Evolutionary conservation across 2,888 invertebrate species (phyloP).

Genomic region (Heteromyza rotundicornis): DNA sequence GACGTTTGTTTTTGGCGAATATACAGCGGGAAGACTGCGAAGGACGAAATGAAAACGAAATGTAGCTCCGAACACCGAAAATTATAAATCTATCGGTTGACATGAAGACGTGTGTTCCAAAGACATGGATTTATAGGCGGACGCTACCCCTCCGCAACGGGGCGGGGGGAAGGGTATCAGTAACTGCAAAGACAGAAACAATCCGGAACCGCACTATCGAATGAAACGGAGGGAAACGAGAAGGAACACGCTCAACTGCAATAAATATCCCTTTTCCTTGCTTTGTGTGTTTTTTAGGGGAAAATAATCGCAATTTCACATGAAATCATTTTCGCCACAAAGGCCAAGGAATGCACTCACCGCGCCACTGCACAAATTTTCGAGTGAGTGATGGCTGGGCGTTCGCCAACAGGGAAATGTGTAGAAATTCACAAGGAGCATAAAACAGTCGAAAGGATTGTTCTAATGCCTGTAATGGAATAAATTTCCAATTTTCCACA

Average conservation of each 20-base stretch:
- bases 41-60: conserved; percentile 18
- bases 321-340: conserved; percentile 56
- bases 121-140: conserved; percentile 55
- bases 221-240: not conserved
- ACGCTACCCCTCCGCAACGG: conserved; percentile 46
- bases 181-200: conserved; percentile 8
- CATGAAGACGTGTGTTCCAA: conserved; percentile 50
- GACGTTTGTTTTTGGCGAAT: conserved; percentile 31
- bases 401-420: not conserved
- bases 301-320: conserved; percentile 59
- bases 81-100: conserved; percentile 58
- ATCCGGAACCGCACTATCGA: not conserved
- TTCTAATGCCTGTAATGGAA: conserved; percentile 29
- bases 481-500: conserved; percentile 41
- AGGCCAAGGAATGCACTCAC: conserved; percentile 12
- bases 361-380: not conserved
- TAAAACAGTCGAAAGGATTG: not conserved
- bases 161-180: conserved; percentile 19
- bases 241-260: conserved; percentile 34
- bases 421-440: not conserved
- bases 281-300: conserved; percentile 28
- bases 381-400: not conserved
- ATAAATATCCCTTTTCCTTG: conserved; percentile 31
- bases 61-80: conserved; percentile 35
- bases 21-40: conserved; percentile 17